Evolutionary conservation across 1,140 invertebrate genomes (phyloP).

Genomic region (Belonocnema kinseyi): DNA sequence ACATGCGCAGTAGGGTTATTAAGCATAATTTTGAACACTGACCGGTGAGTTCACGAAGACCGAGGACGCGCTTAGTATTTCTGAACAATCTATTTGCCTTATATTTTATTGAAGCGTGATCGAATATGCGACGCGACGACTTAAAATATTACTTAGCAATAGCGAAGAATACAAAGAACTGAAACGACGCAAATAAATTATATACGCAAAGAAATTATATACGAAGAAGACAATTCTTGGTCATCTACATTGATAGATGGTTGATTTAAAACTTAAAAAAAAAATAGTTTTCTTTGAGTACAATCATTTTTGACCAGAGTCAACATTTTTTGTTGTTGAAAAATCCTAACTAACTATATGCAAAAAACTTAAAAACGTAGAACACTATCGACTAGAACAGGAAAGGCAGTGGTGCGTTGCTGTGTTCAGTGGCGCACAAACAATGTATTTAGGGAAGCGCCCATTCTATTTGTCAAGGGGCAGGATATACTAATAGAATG

Average conservation of each 20-base stretch:
- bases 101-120: neutral
- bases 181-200: neutral
- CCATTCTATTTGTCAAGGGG: constrained; percentile 30
- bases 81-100: neutral
- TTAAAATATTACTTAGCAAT: neutral
- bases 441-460: constrained; percentile 22
- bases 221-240: neutral
- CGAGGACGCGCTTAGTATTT: constrained; percentile 21
- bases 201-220: neutral
- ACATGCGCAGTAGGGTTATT: too few species aligned
- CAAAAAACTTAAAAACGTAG: constrained; percentile 41
- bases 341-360: constrained; percentile 35
- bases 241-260: neutral
- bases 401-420: constrained; percentile 73
- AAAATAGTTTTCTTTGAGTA: too few species aligned
- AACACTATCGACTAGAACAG: constrained; percentile 54
- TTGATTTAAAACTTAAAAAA: neutral
- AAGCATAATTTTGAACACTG: too few species aligned
- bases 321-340: neutral
- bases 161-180: neutral
- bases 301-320: neutral
- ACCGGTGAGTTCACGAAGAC: neutral
- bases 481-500: neutral
- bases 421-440: constrained; percentile 56
- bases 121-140: neutral